Conservation (phyloP, 1,140 invertebrate genomes). For the Teleopsis dalmanni region DNA sequence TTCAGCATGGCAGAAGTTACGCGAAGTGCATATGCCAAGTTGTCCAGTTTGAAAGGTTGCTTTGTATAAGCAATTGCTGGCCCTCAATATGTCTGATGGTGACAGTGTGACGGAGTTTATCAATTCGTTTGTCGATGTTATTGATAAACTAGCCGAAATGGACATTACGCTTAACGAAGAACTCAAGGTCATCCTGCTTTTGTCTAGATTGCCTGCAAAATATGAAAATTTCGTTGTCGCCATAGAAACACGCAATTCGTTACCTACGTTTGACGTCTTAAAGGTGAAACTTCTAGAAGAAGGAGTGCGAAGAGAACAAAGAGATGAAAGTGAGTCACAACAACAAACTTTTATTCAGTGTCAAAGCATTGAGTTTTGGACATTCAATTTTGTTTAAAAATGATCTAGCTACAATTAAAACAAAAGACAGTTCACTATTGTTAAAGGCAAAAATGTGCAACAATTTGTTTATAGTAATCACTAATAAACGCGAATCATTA, state of each 20-base stretch:
- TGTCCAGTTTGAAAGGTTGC: conserved; percentile 10
- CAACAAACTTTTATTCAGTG: too few species aligned
- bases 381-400: too few species aligned
- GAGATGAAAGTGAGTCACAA: too few species aligned
- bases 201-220: conserved; percentile 11
- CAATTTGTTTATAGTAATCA: too few species aligned
- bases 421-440: too few species aligned
- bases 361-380: too few species aligned
- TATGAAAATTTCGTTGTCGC: conserved; percentile 16
- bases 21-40: conserved; percentile 11
- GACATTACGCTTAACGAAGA: conserved; percentile 8
- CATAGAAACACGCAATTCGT: conserved; percentile 12
- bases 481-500: too few species aligned
- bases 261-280: conserved; percentile 9
- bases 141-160: conserved; percentile 9
- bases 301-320: not conserved
- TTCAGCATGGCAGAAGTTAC: conserved; percentile 14
- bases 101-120: conserved; percentile 5
- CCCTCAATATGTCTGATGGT: conserved; percentile 7
- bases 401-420: too few species aligned
- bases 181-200: conserved; percentile 12
- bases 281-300: conserved; percentile 16
- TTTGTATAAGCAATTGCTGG: conserved; percentile 12
- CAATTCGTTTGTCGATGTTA: conserved; percentile 9
- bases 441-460: too few species aligned